Base-by-base conservation (phyloP, 2,113 vertebrate genomes). In the Polypterus senegalus region DNA sequence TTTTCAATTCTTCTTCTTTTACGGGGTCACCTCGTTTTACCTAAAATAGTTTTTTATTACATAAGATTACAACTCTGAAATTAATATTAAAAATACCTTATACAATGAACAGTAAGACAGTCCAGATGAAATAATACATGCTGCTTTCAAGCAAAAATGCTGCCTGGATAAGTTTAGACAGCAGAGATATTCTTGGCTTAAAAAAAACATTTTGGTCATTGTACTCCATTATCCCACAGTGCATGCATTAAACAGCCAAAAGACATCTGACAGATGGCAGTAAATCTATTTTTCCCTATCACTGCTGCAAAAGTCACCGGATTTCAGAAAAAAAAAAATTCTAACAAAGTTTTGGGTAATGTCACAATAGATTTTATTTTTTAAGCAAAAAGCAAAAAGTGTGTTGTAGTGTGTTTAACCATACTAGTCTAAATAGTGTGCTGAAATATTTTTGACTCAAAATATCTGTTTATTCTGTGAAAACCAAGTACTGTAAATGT, bases 1-100 rank as follows among this genome's bases (percentile, higher is more conserved):
- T 77, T 61, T 77, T 72, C 69, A 82, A 84, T 65, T 88, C 83
- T 3, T 77, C 67, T 47, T 84, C 76, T 6, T 62, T 3, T 5
- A 73, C 4, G 45, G 70, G 74, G 27, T 79, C 83, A 70, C 81
- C 84, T 64, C 71, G 78, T 62, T 76, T 79, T 3, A 82, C 69
- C 95, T 95, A 45, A 9, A 70, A 66, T 8, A 52, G 51, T 27
- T 27, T 27, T 27, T 27, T 27, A 27, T 27, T 27, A 27, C 27
- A 27, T 27, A 27, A 27, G 27, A 27, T 27, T 27, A 27, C 27
- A 27, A 27, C 27, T 27, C 27, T 27, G 27, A 27, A 27, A 27
- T 27, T 27, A 27, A 27, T 27, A 27, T 52, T 52, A 52, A 52
- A 52, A 52, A 52, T 52, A 10, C 51, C 7, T 10, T 10, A 52